Evolutionary conservation across 1,140 invertebrate genomes (phyloP).

Genomic region (Ips typographus): DNA sequence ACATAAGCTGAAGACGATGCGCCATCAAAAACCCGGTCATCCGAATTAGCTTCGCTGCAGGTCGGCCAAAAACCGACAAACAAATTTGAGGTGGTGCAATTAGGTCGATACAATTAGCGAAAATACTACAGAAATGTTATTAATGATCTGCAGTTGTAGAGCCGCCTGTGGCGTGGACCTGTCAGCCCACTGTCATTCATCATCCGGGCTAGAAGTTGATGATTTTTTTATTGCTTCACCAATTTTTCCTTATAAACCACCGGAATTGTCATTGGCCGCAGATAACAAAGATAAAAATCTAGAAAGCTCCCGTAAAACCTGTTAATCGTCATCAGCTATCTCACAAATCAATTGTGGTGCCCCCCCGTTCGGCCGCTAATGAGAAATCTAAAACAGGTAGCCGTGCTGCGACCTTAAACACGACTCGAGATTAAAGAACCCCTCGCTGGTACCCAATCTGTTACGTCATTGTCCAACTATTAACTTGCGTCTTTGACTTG

Average conservation of each 20-base stretch:
- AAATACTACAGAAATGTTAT: constrained; percentile 22
- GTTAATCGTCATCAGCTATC: background rate
- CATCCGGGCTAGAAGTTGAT: background rate
- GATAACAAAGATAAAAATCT: no score
- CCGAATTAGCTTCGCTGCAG: constrained; percentile 13
- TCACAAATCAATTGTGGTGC: constrained; percentile 23
- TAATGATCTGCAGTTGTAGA: constrained; percentile 14
- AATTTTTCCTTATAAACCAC: no score
- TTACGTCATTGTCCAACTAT: constrained; percentile 32
- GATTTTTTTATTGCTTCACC: no score
- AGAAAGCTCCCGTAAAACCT: background rate
- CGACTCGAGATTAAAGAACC: constrained; percentile 27
- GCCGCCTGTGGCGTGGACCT: constrained; percentile 29
- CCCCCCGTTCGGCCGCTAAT: constrained; percentile 5
- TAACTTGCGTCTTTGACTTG: constrained; percentile 26
- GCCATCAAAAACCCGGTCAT: background rate
- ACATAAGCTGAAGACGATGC: no score
- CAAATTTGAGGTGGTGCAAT: background rate
- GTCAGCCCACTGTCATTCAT: constrained; percentile 24
- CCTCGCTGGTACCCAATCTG: constrained; percentile 34
- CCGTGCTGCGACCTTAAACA: constrained; percentile 10
- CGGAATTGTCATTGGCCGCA: no score
- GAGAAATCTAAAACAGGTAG: constrained; percentile 34
- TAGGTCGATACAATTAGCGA: constrained; percentile 18
- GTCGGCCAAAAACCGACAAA: background rate